Conservation (phyloP, 2,888 invertebrate genomes). For the Acrocera orbiculus region DNA sequence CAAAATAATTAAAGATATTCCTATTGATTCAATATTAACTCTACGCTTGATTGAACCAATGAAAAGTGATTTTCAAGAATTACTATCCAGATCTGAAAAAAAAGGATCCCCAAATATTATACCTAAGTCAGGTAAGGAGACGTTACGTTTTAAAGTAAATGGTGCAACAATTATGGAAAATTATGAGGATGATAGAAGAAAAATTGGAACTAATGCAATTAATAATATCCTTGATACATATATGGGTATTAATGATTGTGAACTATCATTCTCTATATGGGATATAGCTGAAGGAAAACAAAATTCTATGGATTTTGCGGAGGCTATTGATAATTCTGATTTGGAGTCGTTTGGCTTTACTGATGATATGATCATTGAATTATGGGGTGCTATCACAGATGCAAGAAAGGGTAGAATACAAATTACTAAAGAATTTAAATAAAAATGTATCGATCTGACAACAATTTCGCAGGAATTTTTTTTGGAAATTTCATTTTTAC, state of each 20-base stretch:
- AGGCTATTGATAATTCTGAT: slow-evolving; percentile 72
- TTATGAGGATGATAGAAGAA: slow-evolving; percentile 59
- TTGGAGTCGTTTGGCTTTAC: slow-evolving; percentile 80
- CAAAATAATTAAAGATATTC: slow-evolving; percentile 72
- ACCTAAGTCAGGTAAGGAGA: slow-evolving; percentile 71
- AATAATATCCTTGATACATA: slow-evolving; percentile 73
- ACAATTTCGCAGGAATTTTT: too few species aligned
- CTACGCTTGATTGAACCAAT: slow-evolving; percentile 74
- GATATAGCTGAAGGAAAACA: slow-evolving; percentile 60
- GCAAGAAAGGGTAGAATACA: slow-evolving; percentile 28
- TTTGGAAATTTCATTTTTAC: too few species aligned
- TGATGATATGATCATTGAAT: slow-evolving; percentile 82
- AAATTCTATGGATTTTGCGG: slow-evolving; percentile 80
- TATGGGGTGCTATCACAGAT: slow-evolving; percentile 86
- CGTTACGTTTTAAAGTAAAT: slow-evolving; percentile 71
- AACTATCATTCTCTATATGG: slow-evolving; percentile 66
- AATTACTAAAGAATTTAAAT: too few species aligned
- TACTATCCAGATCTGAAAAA: slow-evolving; percentile 47
- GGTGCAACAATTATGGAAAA: slow-evolving; percentile 26
- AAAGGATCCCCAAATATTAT: slow-evolving; percentile 40
- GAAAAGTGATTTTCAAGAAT: slow-evolving; percentile 69
- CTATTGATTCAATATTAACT: slow-evolving; percentile 62
- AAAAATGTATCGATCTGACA: too few species aligned
- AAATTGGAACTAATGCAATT: slow-evolving; percentile 71
- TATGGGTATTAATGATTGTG: slow-evolving; percentile 84